Conservation (phyloP, 53 echinoderm and acorn worm species). For the Holothuria scabra region DNA sequence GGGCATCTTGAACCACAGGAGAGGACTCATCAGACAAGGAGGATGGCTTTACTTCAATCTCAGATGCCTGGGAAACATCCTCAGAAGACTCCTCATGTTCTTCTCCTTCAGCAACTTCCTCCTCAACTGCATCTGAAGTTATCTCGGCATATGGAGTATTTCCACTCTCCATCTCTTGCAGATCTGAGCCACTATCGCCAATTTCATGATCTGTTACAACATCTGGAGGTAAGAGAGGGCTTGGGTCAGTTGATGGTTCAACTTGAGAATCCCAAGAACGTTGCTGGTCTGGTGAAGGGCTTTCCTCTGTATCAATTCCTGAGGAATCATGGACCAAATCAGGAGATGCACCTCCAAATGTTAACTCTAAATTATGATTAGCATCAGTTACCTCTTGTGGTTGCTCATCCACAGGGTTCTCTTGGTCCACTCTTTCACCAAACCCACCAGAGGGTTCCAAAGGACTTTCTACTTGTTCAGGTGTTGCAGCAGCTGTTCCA, state of each 20-base stretch:
- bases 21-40: constrained; percentile 37
- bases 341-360: constrained; percentile 46
- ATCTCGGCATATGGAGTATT: constrained; percentile 45
- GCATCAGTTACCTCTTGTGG: constrained; percentile 15
- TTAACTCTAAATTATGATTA: constrained; percentile 23
- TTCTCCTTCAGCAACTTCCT: constrained; percentile 51
- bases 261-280: constrained; percentile 87
- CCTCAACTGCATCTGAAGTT: constrained; percentile 64
- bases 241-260: constrained; percentile 60
- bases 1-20: constrained; percentile 10
- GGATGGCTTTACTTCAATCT: constrained; percentile 85
- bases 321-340: constrained; percentile 71
- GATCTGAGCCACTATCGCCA: constrained; percentile 35
- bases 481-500: constrained; percentile 62
- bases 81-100: constrained; percentile 92
- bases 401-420: constrained; percentile 4
- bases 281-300: constrained; percentile 67
- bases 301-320: constrained; percentile 73
- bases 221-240: constrained; percentile 56
- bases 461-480: constrained; percentile 58
- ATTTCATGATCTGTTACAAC: constrained; percentile 59
- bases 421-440: constrained; percentile 10
- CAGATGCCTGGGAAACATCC: constrained; percentile 85
- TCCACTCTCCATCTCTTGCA: not conserved
- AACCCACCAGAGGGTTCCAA: constrained; percentile 39